These are phyloP conservation scores for Carcina quercana DNA, from an alignment of 2,888 invertebrate species.

Conservation along the genomic window DNA sequence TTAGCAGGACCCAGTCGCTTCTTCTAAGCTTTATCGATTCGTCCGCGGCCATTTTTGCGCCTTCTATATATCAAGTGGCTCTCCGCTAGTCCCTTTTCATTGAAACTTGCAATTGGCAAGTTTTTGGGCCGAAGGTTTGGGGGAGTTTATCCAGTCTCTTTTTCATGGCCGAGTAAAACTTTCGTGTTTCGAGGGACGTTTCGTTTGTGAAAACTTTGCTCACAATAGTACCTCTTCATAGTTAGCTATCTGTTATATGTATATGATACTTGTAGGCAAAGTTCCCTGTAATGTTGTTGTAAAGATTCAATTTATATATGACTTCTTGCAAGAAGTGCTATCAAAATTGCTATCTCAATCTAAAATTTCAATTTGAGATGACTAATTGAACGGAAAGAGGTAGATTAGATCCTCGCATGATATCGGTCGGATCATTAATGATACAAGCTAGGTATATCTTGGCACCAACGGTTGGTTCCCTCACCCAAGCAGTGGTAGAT, in stretches of 20 bases:
- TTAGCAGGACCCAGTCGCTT: slow-evolving; percentile 59
- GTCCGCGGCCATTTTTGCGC: slow-evolving; percentile 54
- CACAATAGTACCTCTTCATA: slow-evolving; percentile 7
- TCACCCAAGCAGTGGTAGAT: too few species aligned
- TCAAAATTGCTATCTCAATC: too few species aligned
- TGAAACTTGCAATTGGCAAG: slow-evolving; percentile 62
- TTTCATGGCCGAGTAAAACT: slow-evolving; percentile 19
- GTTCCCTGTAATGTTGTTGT: too few species aligned
- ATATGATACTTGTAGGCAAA: too few species aligned
- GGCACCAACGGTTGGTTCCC: slow-evolving; percentile 1
- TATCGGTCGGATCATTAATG: slow-evolving; percentile 11
- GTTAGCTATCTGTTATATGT: too few species aligned
- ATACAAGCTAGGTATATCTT: slow-evolving; percentile 5
- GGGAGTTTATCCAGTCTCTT: slow-evolving; percentile 41
- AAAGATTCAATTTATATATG: too few species aligned
- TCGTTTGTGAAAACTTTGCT: slow-evolving; percentile 13
- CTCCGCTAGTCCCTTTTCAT: slow-evolving; percentile 57
- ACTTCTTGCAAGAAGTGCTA: too few species aligned
- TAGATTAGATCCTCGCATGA: slow-evolving; percentile 15
- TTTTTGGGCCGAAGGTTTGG: slow-evolving; percentile 43
- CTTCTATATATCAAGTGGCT: slow-evolving; percentile 51
- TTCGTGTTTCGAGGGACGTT: slow-evolving; percentile 14
- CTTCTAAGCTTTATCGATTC: slow-evolving; percentile 67
- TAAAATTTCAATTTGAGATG: slow-evolving; percentile 19
- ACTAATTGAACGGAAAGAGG: slow-evolving; percentile 19